phyloP scores from a whole-genome alignment of 2,888 invertebrate species.

The Zele albiditarsus region DNA sequence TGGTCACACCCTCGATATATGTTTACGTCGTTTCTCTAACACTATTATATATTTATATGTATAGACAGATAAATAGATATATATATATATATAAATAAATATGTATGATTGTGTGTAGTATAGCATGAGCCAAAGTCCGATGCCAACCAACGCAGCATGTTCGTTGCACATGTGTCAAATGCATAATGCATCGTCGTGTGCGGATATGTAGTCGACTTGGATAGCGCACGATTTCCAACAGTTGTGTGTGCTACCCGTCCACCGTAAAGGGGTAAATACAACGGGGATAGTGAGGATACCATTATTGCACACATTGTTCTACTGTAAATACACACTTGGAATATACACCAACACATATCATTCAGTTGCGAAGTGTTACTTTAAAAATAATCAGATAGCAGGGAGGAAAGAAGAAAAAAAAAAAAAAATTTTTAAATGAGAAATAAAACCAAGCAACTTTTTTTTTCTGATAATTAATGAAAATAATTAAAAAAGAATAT shows the following conservation, averaged over 20 bases:
- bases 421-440: not conserved
- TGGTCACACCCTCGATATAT: constrained; percentile 13
- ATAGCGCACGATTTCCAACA: constrained; percentile 21
- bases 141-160: constrained; percentile 29
- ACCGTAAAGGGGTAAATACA: constrained; percentile 31
- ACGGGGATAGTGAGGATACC: not conserved
- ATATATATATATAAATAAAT: constrained; percentile 4
- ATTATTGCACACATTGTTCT: not conserved
- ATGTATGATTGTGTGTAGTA: not conserved
- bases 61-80: not conserved
- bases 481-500: too few species aligned
- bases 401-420: not conserved
- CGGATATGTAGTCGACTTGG: constrained; percentile 43
- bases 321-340: too few species aligned
- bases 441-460: too few species aligned
- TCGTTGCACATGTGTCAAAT: constrained; percentile 56
- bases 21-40: constrained; percentile 1
- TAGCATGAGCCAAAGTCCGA: constrained; percentile 15
- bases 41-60: constrained; percentile 8
- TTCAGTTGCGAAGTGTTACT: too few species aligned
- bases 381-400: not conserved
- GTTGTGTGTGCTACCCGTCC: constrained; percentile 21
- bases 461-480: too few species aligned
- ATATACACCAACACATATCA: too few species aligned
- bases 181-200: constrained; percentile 54